A percentile compares a stretch with the other conserved stretches of the same genome.
These are phyloP conservation scores for Cardiocondyla obscurior DNA, from an alignment of 1,140 invertebrate species.

Conservation along the genomic window DNA sequence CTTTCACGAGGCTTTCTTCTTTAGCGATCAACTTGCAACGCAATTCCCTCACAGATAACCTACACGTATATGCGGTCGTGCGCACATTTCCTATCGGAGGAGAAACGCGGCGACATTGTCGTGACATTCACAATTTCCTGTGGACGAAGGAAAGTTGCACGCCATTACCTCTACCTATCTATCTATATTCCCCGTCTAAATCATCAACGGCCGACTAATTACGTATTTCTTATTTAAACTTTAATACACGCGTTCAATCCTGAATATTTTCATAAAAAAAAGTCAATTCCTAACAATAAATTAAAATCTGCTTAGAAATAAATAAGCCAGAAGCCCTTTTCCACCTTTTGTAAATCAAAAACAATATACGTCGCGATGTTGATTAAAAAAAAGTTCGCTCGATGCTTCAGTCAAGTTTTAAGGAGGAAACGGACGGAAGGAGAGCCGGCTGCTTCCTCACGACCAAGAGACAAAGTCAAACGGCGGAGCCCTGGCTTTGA, in stretches of 20 bases:
- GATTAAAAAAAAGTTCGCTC: too few species aligned
- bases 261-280: background rate
- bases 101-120: conserved; percentile 71
- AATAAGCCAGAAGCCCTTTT: background rate
- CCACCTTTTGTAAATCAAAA: background rate
- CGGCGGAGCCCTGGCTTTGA: conserved; percentile 4
- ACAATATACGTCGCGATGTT: background rate
- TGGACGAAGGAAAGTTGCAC: conserved; percentile 56
- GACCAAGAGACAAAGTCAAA: background rate
- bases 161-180: conserved; percentile 32
- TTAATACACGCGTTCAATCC: background rate
- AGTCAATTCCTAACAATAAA: background rate
- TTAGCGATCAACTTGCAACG: conserved; percentile 54
- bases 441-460: conserved; percentile 11
- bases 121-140: conserved; percentile 42
- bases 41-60: conserved; percentile 54
- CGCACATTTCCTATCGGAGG: conserved; percentile 55
- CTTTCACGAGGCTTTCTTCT: conserved; percentile 79
- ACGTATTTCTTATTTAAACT: background rate
- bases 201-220: background rate
- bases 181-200: conserved; percentile 8
- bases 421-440: conserved; percentile 23
- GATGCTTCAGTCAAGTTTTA: too few species aligned
- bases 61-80: background rate
- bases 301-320: background rate